Evolutionary conservation across 1,140 invertebrate species (phyloP), one percentile per base, ranked within the genome.

Genomic region (Alviniconcha marisindica): DNA sequence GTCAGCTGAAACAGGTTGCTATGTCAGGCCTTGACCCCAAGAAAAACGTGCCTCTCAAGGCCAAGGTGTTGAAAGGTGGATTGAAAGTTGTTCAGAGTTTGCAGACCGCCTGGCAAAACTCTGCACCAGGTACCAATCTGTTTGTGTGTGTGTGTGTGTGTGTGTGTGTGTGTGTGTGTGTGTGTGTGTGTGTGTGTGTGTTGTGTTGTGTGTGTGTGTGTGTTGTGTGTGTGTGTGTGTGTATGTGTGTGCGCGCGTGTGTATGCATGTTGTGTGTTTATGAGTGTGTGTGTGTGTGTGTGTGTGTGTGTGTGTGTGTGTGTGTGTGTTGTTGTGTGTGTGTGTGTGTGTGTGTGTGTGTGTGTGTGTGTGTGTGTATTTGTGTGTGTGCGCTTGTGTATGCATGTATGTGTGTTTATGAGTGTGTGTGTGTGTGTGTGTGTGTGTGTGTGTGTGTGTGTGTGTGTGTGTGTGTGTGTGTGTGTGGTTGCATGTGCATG

Each of bases 1-100:
- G 56, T 24, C 33, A 36, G 28, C 66, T 80, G 78, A 80, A 80
- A 38, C 33, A 69, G 60, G 78, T 80, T 2, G 78, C 78, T 60
- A 44, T 44, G 60, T 12, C n/a, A 14, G 78, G 78, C 78, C 78
- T 63, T 42, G 78, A 80, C 60, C 78, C 78, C 1, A 38, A 48
- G 14, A 2, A 44, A 40, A 44, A 80, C 31, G 56, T 80, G 36
- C 78, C 78, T 0, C 14, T 80, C 21, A 15, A 24, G n/a, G 60
- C 28, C 14, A 66, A 66, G 60, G 38, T 80, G 0, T 38, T 80
- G 78, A 80, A 66, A 24, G 78, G 78, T 14, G 60, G 78, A 0
- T 28, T 80, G 56, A 80, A 80, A 28, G 40, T 69, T 0, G 60
- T 69, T 18, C 78, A 80, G 31, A 60, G 24, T 2, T 40, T 80